Conservation (phyloP, 2,888 invertebrate genomes). For the Uloborus plumipes region DNA sequence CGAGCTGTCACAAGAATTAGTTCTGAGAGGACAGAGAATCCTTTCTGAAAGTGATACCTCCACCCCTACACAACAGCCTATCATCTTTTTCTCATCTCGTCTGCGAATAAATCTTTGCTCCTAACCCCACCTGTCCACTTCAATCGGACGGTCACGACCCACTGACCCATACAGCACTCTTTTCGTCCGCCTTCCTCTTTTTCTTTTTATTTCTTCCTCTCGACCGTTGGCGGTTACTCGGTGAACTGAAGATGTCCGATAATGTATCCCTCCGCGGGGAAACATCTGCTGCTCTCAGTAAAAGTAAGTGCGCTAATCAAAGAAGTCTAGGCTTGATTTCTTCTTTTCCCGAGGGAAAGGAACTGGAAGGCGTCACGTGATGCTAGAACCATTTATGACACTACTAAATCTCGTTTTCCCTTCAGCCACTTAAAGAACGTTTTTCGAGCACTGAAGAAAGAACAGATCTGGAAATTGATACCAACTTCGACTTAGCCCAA, state of each 20-base stretch:
- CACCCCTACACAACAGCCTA: no score
- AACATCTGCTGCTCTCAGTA: slow-evolving; percentile 46
- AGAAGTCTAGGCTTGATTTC: slow-evolving; percentile 27
- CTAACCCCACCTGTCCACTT: slow-evolving; percentile 46
- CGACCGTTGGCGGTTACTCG: background rate
- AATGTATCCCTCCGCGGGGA: slow-evolving; percentile 50
- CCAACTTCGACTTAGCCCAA: background rate
- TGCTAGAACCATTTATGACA: slow-evolving; percentile 26
- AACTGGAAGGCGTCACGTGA: slow-evolving; percentile 35
- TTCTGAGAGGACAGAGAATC: no score
- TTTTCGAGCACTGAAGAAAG: background rate
- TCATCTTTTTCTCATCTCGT: background rate
- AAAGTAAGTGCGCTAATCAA: slow-evolving; percentile 56
- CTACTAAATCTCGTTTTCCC: slow-evolving; percentile 24
- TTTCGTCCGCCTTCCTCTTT: slow-evolving; percentile 11
- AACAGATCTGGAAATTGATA: slow-evolving; percentile 33
- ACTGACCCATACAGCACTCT: slow-evolving; percentile 34
- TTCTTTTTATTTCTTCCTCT: slow-evolving; percentile 13
- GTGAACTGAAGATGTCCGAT: slow-evolving; percentile 24
- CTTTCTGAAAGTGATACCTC: no score
- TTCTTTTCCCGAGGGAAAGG: slow-evolving; percentile 8
- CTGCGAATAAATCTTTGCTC: slow-evolving; percentile 36
- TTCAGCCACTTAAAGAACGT: slow-evolving; percentile 13
- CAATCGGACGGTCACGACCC: slow-evolving; percentile 50
- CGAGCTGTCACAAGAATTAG: no score